Conservation (phyloP, 2,797 vertebrate genomes). For the Siniperca obscura region DNA sequence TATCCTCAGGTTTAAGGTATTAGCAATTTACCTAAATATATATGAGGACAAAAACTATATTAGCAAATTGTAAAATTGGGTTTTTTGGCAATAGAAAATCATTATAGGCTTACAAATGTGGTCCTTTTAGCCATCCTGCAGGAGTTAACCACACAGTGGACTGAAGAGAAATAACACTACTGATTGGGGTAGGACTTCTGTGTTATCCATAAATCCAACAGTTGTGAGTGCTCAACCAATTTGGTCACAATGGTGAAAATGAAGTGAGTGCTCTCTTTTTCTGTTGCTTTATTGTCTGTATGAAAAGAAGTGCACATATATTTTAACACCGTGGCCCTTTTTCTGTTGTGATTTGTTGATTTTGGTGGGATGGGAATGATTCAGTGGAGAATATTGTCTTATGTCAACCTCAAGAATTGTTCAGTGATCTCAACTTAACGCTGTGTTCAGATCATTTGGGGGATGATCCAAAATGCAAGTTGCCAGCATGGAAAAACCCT, state of each 20-base stretch:
- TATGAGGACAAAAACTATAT: constrained; percentile 62
- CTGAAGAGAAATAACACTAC: constrained; percentile 69
- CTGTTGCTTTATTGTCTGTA: constrained; percentile 78
- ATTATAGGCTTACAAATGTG: constrained; percentile 62
- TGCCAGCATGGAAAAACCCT: not conserved
- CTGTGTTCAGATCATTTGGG: constrained; percentile 65
- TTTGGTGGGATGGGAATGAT: constrained; percentile 61
- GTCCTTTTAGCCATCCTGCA: constrained; percentile 67
- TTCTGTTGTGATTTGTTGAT: constrained; percentile 60
- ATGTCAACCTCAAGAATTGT: constrained; percentile 64
- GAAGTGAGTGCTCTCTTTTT: constrained; percentile 74
- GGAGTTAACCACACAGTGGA: constrained; percentile 69
- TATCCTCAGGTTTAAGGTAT: constrained; percentile 81
- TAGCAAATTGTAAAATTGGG: constrained; percentile 58
- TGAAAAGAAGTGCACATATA: constrained; percentile 71
- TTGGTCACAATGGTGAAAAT: constrained; percentile 72
- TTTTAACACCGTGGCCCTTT: constrained; percentile 76
- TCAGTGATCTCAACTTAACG: constrained; percentile 75
- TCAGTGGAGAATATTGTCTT: constrained; percentile 72
- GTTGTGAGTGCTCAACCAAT: constrained; percentile 77
- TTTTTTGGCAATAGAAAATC: constrained; percentile 66
- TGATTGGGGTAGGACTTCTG: constrained; percentile 84
- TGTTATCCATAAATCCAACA: constrained; percentile 71
- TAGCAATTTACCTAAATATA: constrained; percentile 72
- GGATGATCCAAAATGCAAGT: constrained; percentile 5